Percentiles rank a stretch among this genome's conserved stretches.
phyloP scores from a whole-genome alignment of 2,797 vertebrate species.

The Diplodus puntazzo region DNA sequence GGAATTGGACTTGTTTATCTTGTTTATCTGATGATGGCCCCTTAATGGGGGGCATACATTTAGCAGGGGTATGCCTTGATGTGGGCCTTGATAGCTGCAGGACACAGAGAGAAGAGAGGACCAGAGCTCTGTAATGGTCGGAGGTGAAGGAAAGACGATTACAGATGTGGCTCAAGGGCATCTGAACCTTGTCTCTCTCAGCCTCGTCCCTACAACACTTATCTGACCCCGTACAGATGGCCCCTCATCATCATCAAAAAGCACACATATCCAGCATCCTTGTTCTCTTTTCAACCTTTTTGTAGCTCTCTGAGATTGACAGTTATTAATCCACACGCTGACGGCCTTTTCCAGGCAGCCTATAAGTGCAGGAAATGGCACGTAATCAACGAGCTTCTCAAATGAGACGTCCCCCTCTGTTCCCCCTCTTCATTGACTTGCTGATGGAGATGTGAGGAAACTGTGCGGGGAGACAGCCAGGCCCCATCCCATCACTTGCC shows the following conservation, averaged over 20 bases:
- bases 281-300: constrained; percentile 41
- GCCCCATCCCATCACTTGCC: constrained; percentile 64
- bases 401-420: constrained; percentile 46
- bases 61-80: constrained; percentile 82
- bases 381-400: constrained; percentile 61
- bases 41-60: constrained; percentile 80
- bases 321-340: constrained; percentile 58
- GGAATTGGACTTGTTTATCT: constrained; percentile 87
- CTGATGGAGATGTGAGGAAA: constrained; percentile 73
- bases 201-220: constrained; percentile 69
- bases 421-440: constrained; percentile 53
- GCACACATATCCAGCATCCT: constrained; percentile 29
- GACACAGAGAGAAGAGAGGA: constrained; percentile 73
- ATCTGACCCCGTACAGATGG: constrained; percentile 77
- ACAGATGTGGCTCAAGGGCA: constrained; percentile 82
- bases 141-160: constrained; percentile 83
- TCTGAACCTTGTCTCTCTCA: constrained; percentile 76
- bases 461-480: constrained; percentile 54
- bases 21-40: constrained; percentile 87
- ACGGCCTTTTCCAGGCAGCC: constrained; percentile 29
- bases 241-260: constrained; percentile 59
- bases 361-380: constrained; percentile 64
- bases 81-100: constrained; percentile 79
- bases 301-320: constrained; percentile 48
- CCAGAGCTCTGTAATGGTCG: constrained; percentile 72